phyloP scores from a whole-genome alignment of 2,113 vertebrate genomes.

The Ailurus styani region DNA sequence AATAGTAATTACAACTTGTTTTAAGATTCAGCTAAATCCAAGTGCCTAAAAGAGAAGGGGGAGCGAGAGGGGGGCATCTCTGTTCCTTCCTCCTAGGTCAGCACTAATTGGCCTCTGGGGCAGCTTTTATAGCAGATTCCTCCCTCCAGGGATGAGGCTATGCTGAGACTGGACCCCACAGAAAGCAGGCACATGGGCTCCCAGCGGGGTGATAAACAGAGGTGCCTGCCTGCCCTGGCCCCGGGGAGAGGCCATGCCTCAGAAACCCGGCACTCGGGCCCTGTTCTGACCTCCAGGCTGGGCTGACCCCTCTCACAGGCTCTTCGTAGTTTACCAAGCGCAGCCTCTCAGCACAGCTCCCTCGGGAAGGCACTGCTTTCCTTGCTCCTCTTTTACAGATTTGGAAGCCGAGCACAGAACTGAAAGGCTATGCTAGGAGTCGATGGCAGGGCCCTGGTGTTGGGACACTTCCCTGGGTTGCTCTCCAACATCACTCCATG shows the following conservation, averaged over 20 bases:
- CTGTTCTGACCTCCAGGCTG: accelerated
- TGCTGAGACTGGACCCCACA: accelerated
- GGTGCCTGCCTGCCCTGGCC: neutral
- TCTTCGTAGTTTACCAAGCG: accelerated
- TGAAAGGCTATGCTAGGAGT: neutral
- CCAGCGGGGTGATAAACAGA: neutral
- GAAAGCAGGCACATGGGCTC: neutral
- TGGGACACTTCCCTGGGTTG: neutral
- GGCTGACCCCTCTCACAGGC: neutral
- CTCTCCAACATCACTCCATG: neutral
- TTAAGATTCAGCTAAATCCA: neutral
- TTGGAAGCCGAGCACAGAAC: neutral
- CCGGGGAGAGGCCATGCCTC: accelerated
- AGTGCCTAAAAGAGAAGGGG: neutral
- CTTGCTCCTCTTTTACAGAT: neutral
- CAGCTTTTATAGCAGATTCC: neutral
- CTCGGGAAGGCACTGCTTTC: neutral
- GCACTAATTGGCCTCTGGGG: accelerated
- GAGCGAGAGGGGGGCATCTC: neutral
- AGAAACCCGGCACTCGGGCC: neutral
- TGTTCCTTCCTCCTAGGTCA: neutral
- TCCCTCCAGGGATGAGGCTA: neutral
- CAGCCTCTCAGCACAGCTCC: neutral
- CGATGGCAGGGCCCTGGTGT: neutral
- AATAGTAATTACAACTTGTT: neutral